Evolutionary conservation across 2,797 vertebrate genomes (phyloP).

Genomic region (Chelon auratus): DNA sequence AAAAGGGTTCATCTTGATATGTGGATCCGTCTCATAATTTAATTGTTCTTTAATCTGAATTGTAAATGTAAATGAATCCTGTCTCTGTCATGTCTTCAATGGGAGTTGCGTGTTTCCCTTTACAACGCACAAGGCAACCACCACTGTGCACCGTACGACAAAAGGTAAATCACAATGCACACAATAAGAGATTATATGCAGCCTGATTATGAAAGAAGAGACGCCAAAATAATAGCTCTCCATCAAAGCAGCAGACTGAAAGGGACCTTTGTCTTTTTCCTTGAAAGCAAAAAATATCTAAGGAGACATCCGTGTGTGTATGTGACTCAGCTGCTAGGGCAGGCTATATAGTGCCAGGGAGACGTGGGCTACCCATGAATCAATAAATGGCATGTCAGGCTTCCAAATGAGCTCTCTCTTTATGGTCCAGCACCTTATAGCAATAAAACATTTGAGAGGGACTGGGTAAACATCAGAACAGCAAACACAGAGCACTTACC

Average conservation of each 20-base stretch:
- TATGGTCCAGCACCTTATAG: constrained; percentile 43
- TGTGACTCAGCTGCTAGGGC: constrained; percentile 54
- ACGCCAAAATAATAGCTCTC: neutral
- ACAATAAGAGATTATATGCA: constrained; percentile 9
- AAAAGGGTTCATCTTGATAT: constrained; percentile 12
- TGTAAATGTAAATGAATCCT: neutral
- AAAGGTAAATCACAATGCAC: neutral
- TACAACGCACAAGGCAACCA: neutral
- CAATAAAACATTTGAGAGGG: constrained; percentile 51
- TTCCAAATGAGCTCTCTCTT: constrained; percentile 62
- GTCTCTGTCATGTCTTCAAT: neutral
- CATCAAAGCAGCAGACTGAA: constrained; percentile 21
- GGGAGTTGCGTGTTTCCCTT: neutral
- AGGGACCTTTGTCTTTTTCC: neutral
- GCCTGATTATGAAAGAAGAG: neutral
- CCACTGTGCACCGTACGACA: neutral
- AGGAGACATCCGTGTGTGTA: constrained; percentile 39
- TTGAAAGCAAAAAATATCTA: constrained; percentile 30
- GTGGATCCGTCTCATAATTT: neutral
- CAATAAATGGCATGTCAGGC: constrained; percentile 55
- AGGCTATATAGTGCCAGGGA: constrained; percentile 54
- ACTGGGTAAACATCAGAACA: constrained; percentile 49
- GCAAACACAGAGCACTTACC: constrained; percentile 47
- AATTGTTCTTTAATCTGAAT: neutral
- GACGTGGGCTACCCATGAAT: constrained; percentile 59